Base-by-base conservation (phyloP, 2,797 vertebrate species). In the Leptoclinus maculatus region DNA sequence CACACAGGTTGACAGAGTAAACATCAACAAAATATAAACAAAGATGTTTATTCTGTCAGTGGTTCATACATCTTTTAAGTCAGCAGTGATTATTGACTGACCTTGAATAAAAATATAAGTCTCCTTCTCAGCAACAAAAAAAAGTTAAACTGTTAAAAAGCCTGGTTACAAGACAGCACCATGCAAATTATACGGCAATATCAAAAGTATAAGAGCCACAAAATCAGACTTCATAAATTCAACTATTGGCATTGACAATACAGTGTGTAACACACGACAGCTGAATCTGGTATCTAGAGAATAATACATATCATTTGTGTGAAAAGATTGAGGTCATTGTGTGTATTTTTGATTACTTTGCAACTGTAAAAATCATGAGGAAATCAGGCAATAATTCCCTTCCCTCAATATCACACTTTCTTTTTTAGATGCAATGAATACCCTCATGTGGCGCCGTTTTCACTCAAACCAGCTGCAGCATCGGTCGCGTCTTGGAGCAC, bases 31-130 rank as follows among this genome's bases (percentile, higher is more conserved):
- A 45, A 25, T 57, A 10, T 45, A 9, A 54, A 56, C 7, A 65
- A 34, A 45, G 23, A 12, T n/a, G 19, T 85, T 80, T 80, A 82
- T 85, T 82, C 36, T 66, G 59, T 49, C 29, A 68, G 21, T 19
- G 27, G 5, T 54, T 14, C 4, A 56, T 51, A 32, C 51, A 56
- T 17, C 2, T 34, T 67, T 70, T 25, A 58, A n/a, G 4, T 23
- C 2, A 47, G 25, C 17, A 49, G 25, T 25, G 2, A 11, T 68
- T 57, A 72, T 8, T 21, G 5, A 58, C 14, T 43, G 17, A 62
- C 7, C 17, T 71, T 49, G 36, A 34, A 47, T 74, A 67, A 14
- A 63, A 14, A 21, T 23, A 39, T 0, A 23, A 14, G 8, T 23
- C 14, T 78, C 0, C 10, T 32, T 51, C 11, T 39, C 1, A 11